Percentiles rank a stretch among this genome's conserved stretches.
Evolutionary conservation across 2,113 vertebrate species (phyloP).

Genomic region (Capricornis sumatraensis): DNA sequence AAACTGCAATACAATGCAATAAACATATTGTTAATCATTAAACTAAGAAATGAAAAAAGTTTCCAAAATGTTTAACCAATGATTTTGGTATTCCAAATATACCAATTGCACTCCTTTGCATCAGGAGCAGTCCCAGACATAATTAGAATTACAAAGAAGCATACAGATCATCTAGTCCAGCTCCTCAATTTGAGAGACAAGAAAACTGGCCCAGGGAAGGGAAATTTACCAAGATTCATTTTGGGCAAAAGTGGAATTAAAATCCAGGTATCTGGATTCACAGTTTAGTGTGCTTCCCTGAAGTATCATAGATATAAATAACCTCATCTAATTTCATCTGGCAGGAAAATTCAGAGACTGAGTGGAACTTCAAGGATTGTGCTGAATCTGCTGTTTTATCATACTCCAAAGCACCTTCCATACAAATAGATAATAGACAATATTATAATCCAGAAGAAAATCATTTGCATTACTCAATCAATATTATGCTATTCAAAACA

Average conservation of each 20-base stretch:
- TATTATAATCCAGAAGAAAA: constrained; percentile 22
- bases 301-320: constrained; percentile 59
- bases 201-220: neutral
- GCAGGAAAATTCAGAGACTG: constrained; percentile 39
- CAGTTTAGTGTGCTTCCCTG: constrained; percentile 26
- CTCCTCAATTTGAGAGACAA: constrained; percentile 30
- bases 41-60: neutral
- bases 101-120: neutral
- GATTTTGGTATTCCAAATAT: neutral
- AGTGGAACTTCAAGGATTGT: constrained; percentile 27
- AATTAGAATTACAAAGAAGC: neutral
- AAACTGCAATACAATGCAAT: neutral
- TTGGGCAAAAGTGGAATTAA: constrained; percentile 23
- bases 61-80: neutral
- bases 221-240: neutral
- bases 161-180: neutral
- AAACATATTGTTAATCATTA: constrained; percentile 9
- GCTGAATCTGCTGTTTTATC: constrained; percentile 43
- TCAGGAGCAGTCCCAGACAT: neutral
- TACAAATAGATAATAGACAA: constrained; percentile 28
- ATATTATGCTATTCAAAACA: neutral
- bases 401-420: constrained; percentile 20
- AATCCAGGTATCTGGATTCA: constrained; percentile 41
- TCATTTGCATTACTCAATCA: constrained; percentile 18
- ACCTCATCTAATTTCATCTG: constrained; percentile 55